These are phyloP conservation scores for Nothoprocta pentlandii DNA, from an alignment of 2,113 vertebrate species.

Conservation along the genomic window DNA sequence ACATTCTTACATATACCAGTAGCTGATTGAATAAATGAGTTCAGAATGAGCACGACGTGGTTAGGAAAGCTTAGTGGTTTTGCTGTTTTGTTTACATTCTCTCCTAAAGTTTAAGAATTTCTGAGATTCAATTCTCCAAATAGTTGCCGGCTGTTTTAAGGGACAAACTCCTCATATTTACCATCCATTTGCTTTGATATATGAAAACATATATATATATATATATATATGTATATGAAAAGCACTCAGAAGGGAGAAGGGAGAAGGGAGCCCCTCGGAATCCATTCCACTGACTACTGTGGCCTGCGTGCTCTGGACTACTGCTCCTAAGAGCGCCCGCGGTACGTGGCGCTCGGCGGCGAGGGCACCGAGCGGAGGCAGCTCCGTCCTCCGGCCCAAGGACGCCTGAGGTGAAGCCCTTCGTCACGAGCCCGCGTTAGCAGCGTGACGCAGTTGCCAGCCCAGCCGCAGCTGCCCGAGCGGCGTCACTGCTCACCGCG, in stretches of 20 bases:
- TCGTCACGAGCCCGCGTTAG: not conserved
- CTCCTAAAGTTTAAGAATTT: not conserved
- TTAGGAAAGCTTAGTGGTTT: not conserved
- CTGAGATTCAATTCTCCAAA: not conserved
- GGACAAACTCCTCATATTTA: not conserved
- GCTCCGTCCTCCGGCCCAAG: not conserved
- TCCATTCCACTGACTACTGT: not conserved
- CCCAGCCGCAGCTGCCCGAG: not conserved
- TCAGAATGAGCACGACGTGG: not conserved
- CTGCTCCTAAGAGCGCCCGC: no score
- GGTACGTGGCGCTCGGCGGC: fast-evolving
- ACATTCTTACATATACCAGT: not conserved
- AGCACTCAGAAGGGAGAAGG: not conserved
- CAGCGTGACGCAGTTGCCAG: constrained; percentile 15
- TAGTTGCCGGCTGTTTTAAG: not conserved
- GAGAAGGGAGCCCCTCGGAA: not conserved
- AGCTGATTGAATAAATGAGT: not conserved
- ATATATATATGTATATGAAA: not conserved
- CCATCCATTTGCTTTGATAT: not conserved
- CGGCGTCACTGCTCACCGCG: not conserved
- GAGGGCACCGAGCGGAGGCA: fast-evolving
- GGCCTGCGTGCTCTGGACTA: no score
- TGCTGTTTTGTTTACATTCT: not conserved
- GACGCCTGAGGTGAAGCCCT: not conserved
- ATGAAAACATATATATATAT: no score